Base-by-base conservation (phyloP, 1,140 invertebrate species). In the Eubasilissa regina region DNA sequence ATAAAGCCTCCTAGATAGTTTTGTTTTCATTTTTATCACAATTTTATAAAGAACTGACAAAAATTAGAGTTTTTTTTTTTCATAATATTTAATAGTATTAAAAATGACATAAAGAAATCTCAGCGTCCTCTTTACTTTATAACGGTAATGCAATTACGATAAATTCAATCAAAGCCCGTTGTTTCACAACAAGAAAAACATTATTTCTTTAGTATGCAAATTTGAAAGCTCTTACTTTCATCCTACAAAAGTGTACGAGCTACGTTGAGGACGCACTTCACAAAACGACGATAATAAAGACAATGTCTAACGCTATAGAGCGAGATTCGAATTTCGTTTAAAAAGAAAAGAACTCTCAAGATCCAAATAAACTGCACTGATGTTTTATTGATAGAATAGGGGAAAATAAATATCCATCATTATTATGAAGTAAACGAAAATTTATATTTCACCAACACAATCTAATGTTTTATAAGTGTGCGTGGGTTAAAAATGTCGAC, bases 121-220 rank as follows among this genome's bases (percentile, higher is more conserved):
- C 0, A 13, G 19, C 19, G 3, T 8, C 12, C 60, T 25, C 8
- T 64, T 25, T 12, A 64, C 35, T 64, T 12, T 25, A 64, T 25
- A 64, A 68, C 44, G 45, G 15, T 68, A 19, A 48, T 45, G 45
- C 64, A 48, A 68, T 68, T 68, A 47, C 43, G 43, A 45, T 66
- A 19, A 68, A 68, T 68, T 68, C 64, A 68, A 68, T 68, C 43
- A 48, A 47, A 47, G 10, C 64, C 12, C 43, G 44, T 15, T 10
- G 64, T 68, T 68, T 45, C 43, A 47, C 19, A 45, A 45, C 64
- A 48, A 68, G 19, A 13, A 43, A 64, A 43, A n/a, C 60, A 64
- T 64, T 25, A 64, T 64, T 64, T 64, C 25, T 64, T 64, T 43
- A 64, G 25, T 64, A 64, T 64, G 60, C 60, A 64, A 64, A 64